A percentile compares a stretch with the other conserved stretches of the same genome.
These are phyloP conservation scores for Sinodicranocentrus sp. DNA, from an alignment of 2,888 invertebrate genomes.

Conservation along the genomic window DNA sequence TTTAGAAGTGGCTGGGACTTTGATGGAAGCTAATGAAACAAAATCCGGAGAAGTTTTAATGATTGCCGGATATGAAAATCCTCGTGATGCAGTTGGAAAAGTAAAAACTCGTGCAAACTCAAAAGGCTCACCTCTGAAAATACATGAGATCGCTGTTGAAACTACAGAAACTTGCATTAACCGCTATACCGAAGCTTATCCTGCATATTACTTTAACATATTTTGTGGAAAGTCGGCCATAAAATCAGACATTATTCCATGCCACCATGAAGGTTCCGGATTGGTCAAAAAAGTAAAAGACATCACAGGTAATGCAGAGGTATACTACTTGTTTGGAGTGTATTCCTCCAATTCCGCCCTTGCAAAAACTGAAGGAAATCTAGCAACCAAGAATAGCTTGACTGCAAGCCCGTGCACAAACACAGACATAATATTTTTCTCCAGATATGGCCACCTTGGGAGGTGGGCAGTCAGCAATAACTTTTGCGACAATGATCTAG, in stretches of 20 bases:
- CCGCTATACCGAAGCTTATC: constrained; percentile 38
- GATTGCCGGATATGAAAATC: constrained; percentile 56
- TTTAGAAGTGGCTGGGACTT: constrained; percentile 52
- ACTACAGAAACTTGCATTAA: constrained; percentile 57
- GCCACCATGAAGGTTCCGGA: constrained; percentile 66
- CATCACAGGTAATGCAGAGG: constrained; percentile 31
- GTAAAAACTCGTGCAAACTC: constrained; percentile 57
- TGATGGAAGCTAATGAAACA: constrained; percentile 67
- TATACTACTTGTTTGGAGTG: constrained; percentile 56
- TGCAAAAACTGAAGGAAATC: constrained; percentile 58
- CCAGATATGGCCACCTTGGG: constrained; percentile 50
- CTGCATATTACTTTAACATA: constrained; percentile 61
- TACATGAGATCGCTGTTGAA: constrained; percentile 40
- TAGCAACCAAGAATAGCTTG: constrained; percentile 33
- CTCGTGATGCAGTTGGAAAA: constrained; percentile 6
- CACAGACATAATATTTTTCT: constrained; percentile 57
- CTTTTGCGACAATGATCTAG: constrained; percentile 65
- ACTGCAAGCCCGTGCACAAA: constrained; percentile 21
- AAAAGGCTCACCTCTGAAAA: constrained; percentile 36
- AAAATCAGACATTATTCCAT: constrained; percentile 51
- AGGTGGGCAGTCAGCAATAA: constrained; percentile 64
- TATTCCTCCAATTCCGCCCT: constrained; percentile 70
- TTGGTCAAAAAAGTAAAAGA: constrained; percentile 62
- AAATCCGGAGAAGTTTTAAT: constrained; percentile 51
- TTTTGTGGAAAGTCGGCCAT: constrained; percentile 50